Percentiles rank a stretch among this genome's conserved stretches.
These are phyloP conservation scores for Dinomys branickii DNA, from an alignment of 2,113 vertebrate genomes.

Conservation along the genomic window DNA sequence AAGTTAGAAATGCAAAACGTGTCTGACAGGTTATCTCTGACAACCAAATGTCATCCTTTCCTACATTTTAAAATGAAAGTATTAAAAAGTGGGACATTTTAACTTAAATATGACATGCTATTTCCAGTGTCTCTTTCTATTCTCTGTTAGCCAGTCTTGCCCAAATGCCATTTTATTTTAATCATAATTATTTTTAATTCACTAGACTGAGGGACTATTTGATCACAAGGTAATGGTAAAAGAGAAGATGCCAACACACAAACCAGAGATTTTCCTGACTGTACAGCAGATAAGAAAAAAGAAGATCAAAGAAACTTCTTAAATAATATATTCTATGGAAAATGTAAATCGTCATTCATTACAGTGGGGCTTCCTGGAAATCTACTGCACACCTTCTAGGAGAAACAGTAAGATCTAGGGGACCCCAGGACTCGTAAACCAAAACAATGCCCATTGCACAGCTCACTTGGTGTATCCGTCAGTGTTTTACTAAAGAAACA, in stretches of 20 bases:
- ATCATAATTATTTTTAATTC: conserved; percentile 46
- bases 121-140: background rate
- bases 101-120: conserved; percentile 46
- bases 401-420: background rate
- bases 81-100: conserved; percentile 41
- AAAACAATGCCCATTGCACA: background rate
- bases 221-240: background rate
- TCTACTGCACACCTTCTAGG: background rate
- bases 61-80: conserved; percentile 62
- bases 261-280: background rate
- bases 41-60: conserved; percentile 45
- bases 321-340: background rate
- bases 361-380: background rate
- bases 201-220: background rate
- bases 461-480: background rate
- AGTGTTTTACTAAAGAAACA: background rate
- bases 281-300: background rate
- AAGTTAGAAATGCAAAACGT: conserved; percentile 29
- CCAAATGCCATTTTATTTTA: background rate
- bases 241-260: background rate
- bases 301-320: background rate
- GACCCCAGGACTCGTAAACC: background rate
- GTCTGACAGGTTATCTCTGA: conserved; percentile 56
- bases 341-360: background rate
- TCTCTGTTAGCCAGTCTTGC: background rate